Conservation (phyloP, 1,140 invertebrate genomes). For the Drosophila fuyamai region DNA sequence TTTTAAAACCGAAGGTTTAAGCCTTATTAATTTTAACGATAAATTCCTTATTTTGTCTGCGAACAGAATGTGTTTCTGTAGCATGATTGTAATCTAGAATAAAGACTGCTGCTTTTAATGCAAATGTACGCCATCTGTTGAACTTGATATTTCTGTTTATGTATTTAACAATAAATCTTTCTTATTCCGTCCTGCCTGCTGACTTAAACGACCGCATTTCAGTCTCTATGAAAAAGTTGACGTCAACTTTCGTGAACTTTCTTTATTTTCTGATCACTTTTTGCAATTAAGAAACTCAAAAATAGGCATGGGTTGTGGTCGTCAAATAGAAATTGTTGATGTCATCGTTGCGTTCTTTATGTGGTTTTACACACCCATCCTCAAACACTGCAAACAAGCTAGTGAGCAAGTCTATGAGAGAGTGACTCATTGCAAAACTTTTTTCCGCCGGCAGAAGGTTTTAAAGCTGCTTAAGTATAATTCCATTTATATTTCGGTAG, state of each 20-base stretch:
- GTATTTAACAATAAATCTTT: neutral
- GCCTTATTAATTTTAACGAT: too few species aligned
- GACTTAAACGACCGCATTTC: slow-evolving; percentile 6
- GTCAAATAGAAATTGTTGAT: slow-evolving; percentile 60
- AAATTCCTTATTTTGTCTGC: too few species aligned
- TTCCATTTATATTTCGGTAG: too few species aligned
- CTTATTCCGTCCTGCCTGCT: slow-evolving; percentile 2
- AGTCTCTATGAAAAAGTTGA: slow-evolving; percentile 38
- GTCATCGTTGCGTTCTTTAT: slow-evolving; percentile 67
- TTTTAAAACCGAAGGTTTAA: too few species aligned
- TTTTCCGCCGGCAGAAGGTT: slow-evolving; percentile 9
- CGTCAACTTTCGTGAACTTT: slow-evolving; percentile 64
- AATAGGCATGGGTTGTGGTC: slow-evolving; percentile 36
- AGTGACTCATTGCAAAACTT: slow-evolving; percentile 50
- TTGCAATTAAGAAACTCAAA: slow-evolving; percentile 59
- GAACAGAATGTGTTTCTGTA: too few species aligned
- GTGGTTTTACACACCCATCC: slow-evolving; percentile 9
- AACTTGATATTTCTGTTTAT: slow-evolving; percentile 53
- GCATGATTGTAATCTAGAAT: too few species aligned
- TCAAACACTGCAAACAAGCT: slow-evolving; percentile 3
- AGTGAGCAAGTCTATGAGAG: neutral
- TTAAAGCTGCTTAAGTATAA: too few species aligned
- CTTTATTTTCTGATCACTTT: slow-evolving; percentile 68
- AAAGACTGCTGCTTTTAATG: slow-evolving; percentile 3
- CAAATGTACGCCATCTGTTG: slow-evolving; percentile 69